Base-by-base conservation (phyloP, 2,113 vertebrate genomes). In the Strix aluco region DNA sequence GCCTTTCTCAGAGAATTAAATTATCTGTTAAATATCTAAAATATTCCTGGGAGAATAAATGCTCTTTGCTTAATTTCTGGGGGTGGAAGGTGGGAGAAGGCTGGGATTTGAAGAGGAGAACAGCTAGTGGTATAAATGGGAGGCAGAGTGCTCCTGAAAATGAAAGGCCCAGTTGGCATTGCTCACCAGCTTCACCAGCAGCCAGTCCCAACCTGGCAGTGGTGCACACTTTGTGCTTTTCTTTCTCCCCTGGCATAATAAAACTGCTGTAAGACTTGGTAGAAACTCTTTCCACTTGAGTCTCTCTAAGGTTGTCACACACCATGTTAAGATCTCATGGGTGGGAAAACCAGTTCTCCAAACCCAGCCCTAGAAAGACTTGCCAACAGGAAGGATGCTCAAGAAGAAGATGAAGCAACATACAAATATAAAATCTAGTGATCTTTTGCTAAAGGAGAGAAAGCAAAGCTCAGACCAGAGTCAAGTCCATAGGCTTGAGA, bases 1-100 rank as follows among this genome's bases (percentile, higher is more conserved):
- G 69, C 20, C 81, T 86, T 83, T 94, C 95, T 88, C 79, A 27
- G 79, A 81, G 81, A 97, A 94, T 81, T 78, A 92, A 96, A 96
- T 97, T 95, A 95, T 96, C 95, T 93, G 86, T 85, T 97, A 97
- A 97, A 96, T 96, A 89, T 77, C 93, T 81, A 62, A 90, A 96
- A 88, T 55, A 92, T 92, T 92, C 96, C 95, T 85, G 67, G 29
- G 95, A 94, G 94, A 94, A 92, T 80, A 79, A 91, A 86, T 36
- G 63, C 6, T 34, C 66, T 92, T 75, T 70, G 42, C 58, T 93
- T 94, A 92, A 92, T 95, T 95, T 95, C 92, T 84, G 23, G 30
- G 58, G 93, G 91, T 97, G 87, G 92, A 88, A 58, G 70, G 88
- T 86, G 83, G 52, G 58, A 71, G 61, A n/a, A 88, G 44, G 34